Conservation (phyloP, 2,113 vertebrate species). For the Protobothrops flavoviridis region DNA sequence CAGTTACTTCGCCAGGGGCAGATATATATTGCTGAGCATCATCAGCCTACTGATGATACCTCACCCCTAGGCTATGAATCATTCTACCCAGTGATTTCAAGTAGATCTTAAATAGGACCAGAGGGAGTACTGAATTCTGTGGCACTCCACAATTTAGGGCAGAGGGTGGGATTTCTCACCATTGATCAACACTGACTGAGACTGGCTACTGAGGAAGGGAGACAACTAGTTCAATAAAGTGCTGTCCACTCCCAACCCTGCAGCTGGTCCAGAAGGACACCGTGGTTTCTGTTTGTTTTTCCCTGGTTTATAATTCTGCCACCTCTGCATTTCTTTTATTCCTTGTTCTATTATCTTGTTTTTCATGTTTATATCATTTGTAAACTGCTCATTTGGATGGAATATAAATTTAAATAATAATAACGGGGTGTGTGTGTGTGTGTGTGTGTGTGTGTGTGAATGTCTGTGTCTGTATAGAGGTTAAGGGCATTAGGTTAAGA, state of each 20-base stretch:
- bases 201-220: neutral
- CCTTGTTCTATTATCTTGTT: neutral
- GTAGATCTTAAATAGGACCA: neutral
- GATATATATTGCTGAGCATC: neutral
- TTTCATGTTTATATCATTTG: neutral
- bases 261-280: neutral
- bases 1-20: neutral
- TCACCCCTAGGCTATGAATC: neutral
- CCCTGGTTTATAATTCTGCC: neutral
- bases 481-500: neutral
- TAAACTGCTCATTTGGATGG: neutral
- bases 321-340: neutral
- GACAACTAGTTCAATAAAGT: neutral
- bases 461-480: neutral
- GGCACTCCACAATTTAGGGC: neutral
- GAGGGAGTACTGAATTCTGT: neutral
- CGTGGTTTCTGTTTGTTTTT: neutral
- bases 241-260: neutral
- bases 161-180: neutral
- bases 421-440: neutral
- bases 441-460: accelerated
- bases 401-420: neutral
- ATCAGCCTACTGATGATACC: neutral
- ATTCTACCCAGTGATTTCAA: neutral
- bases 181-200: neutral